Evolutionary conservation across 2,888 invertebrate species (phyloP).

Genomic region (Drosophila nr. perissopoda): DNA sequence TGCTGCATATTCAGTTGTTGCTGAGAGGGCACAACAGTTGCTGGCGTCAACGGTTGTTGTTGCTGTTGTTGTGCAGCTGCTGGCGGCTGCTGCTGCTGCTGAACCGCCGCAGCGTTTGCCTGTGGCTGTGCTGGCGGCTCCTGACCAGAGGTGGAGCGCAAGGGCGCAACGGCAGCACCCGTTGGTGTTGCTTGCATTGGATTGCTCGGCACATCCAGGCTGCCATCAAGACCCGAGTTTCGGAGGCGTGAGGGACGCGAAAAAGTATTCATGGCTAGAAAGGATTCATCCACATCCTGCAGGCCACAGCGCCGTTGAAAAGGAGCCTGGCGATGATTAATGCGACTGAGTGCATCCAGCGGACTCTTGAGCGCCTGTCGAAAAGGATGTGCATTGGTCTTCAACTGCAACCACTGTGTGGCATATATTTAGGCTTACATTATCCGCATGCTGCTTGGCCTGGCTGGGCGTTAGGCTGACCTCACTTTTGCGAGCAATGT

Average conservation of each 20-base stretch:
- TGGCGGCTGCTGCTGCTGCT: conserved; percentile 24
- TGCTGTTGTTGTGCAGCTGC: conserved; percentile 22
- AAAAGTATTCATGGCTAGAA: conserved; percentile 74
- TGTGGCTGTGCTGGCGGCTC: conserved; percentile 39
- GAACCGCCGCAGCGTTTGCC: conserved; percentile 22
- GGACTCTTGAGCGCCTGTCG: conserved; percentile 78
- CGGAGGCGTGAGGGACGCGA: conserved; percentile 66
- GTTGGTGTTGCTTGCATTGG: conserved; percentile 11
- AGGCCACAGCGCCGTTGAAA: conserved; percentile 80
- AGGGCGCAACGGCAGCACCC: conserved; percentile 30
- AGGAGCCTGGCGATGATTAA: conserved; percentile 60
- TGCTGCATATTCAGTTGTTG: conserved; percentile 29
- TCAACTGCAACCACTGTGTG: neutral
- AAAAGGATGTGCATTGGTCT: neutral
- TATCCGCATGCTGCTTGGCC: conserved; percentile 60
- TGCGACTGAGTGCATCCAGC: conserved; percentile 80
- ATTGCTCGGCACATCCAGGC: conserved; percentile 16
- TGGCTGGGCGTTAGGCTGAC: conserved; percentile 82
- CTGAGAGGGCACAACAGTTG: conserved; percentile 35
- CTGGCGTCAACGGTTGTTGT: conserved; percentile 27
- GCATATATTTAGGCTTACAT: conserved; percentile 61
- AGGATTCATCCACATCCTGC: conserved; percentile 81
- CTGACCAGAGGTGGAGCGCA: conserved; percentile 55
- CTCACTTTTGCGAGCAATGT: conserved; percentile 72
- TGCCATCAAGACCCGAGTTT: conserved; percentile 51